Evolutionary conservation across 2,113 vertebrate species (phyloP), one percentile per base, ranked within the genome.

Genomic region (Zosterops lateralis): DNA sequence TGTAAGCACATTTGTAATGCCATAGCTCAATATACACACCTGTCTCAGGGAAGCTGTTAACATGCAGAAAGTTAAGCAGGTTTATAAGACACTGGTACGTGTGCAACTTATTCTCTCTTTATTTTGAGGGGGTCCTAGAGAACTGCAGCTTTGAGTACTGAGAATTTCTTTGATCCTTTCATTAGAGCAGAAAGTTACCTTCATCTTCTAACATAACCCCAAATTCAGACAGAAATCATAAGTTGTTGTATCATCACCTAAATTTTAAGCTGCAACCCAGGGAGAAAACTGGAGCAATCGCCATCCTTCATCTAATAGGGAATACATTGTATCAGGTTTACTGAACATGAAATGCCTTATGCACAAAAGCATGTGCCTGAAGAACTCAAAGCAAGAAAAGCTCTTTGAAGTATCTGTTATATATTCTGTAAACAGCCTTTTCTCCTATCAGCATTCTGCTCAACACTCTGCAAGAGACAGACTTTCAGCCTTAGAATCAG

Each of bases 351-450:
- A 91, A 97, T 90, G 90, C 48, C 81, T 88, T 94, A 95, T 92
- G 73, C 90, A 90, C 82, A 93, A 88, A 96, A 88, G 64, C 65
- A 45, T 86, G 36, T 64, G 76, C 71, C 94, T 93, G 90, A 75
- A 92, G 68, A 86, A 95, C 79, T 95, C 85, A 96, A 95, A 95
- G 94, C 85, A 54, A 80, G 72, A 70, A 93, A 74, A 95, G 53
- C n/a, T 90, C 94, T 96, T 95, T 96, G 94, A 95, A 93, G 92
- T 96, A 62, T 71, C 71, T 83, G 65, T 94, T 96, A 86, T 64
- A 93, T 88, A 97, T 92, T 96, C 96, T 88, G 83, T 84, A 92
- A 96, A 95, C 94, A 95, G 84, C 83, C 91, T 94, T 88, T 90
- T 78, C 71, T 88, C 68, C 93, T 86, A 88, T 97, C 93, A 95